Conservation (phyloP, 2,888 invertebrate genomes). For the Smittia aterrima region DNA sequence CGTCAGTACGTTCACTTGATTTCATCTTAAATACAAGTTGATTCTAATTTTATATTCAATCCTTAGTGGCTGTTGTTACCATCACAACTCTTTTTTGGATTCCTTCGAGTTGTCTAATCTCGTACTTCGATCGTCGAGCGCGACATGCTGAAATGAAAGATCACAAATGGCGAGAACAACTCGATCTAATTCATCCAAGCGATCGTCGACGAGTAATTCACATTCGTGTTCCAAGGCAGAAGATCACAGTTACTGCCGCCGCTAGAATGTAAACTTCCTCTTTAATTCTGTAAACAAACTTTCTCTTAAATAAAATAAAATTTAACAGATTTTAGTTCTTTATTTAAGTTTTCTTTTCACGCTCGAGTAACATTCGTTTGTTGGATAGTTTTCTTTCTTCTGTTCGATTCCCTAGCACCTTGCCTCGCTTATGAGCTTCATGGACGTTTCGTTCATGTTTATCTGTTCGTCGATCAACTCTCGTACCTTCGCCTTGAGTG, state of each 20-base stretch:
- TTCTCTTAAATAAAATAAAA: background rate
- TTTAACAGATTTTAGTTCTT: background rate
- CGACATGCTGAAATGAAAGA: constrained; percentile 69
- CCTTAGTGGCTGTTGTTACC: constrained; percentile 73
- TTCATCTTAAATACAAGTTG: background rate
- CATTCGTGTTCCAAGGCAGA: constrained; percentile 56
- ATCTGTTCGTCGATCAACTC: background rate
- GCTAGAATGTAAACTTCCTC: constrained; percentile 48
- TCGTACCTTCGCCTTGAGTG: background rate
- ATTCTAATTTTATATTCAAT: background rate
- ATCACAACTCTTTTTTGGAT: constrained; percentile 93
- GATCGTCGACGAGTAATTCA: constrained; percentile 69
- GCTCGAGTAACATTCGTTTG: background rate
- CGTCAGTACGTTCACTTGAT: constrained; percentile 64
- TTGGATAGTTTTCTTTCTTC: constrained; percentile 7
- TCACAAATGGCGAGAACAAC: constrained; percentile 67
- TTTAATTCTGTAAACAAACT: too few species aligned
- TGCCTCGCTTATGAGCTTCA: constrained; percentile 24
- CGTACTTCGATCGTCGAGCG: constrained; percentile 77
- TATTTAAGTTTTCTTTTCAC: background rate
- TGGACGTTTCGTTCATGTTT: background rate
- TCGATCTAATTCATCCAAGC: constrained; percentile 71
- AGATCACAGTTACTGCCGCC: constrained; percentile 50
- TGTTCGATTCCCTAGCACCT: background rate
- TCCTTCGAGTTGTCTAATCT: constrained; percentile 84